Percentiles rank a stretch among this genome's conserved stretches.
Evolutionary conservation across 2,797 vertebrate species (phyloP).

Genomic region (Hydrolagus colliei): DNA sequence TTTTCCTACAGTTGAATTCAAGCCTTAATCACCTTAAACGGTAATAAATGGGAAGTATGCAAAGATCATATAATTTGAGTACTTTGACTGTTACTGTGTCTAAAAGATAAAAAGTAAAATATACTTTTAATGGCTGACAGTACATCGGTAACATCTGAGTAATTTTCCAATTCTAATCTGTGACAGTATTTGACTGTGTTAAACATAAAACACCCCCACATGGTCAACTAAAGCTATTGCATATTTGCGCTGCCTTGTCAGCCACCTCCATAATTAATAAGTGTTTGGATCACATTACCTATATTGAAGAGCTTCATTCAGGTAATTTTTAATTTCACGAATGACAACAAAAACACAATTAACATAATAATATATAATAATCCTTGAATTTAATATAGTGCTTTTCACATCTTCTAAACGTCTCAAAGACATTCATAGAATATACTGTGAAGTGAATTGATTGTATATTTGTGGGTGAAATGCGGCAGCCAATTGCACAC

Average conservation of each 20-base stretch:
- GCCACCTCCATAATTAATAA: too few relatives aligned
- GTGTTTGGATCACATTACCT: neutral
- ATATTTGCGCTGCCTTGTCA: neutral
- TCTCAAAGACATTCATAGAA: too few relatives aligned
- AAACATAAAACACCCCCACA: conserved; percentile 17
- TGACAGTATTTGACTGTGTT: neutral
- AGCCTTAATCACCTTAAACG: neutral
- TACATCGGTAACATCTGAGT: neutral
- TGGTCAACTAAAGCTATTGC: neutral
- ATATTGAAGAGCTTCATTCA: neutral
- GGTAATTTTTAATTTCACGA: neutral
- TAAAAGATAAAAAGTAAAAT: neutral
- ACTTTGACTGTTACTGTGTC: neutral
- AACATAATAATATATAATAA: neutral
- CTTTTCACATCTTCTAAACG: too few relatives aligned
- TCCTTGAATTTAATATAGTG: too few relatives aligned
- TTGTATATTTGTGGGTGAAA: too few relatives aligned
- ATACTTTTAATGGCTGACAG: conserved; percentile 11
- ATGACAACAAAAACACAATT: neutral
- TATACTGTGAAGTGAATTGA: too few relatives aligned
- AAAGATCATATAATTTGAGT: neutral
- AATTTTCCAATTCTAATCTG: neutral
- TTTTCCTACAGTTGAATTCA: neutral
- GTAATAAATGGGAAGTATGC: neutral
- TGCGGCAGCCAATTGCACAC: too few relatives aligned